Evolutionary conservation across 2,888 invertebrate genomes (phyloP), one percentile per base, ranked within the genome.

Genomic region (Lordiphosa andalusiaca): DNA sequence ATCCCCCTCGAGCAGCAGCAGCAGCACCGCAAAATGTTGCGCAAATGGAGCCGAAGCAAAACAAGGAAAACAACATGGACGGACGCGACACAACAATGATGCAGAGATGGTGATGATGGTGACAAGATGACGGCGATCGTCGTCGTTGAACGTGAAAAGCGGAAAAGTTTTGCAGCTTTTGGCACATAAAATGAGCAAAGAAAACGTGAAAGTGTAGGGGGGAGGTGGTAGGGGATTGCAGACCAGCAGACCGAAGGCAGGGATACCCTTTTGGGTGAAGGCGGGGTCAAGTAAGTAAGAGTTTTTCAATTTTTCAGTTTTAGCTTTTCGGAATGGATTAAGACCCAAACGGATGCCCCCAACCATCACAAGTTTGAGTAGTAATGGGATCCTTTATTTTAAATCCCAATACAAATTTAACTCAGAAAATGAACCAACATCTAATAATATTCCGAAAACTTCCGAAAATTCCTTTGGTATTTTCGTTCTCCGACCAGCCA

Each of bases 131-230:
- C 84, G 81, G 75, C 86, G 87, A 87, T 87, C 87, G 80, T 87
- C 87, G 84, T 85, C 88, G 87, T 88, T 88, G 88, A 88, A 88
- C 88, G 88, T 88, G 88, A 88, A 88, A 88, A 88, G 88, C 88
- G 88, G 88, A 88, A 88, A 88, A 88, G 74, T 88, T 86, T 88
- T 83, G 62, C 70, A 71, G 63, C 57, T 67, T 81, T 64, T 81
- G 82, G 71, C 72, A 75, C 83, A 83, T 66, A 73, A 80, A 72
- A 47, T 57, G 50, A 46, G 54, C 42, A 51, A 44, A 48, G 41
- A 41, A 23, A 49, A 44, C 16, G 36, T 9, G 12, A 23, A 13
- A 46, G 10, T 40, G n/a, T n/a, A 33, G 30, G 13, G 30, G 4
- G 1, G 9, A 10, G 30, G 37, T 21, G 41, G 50, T 39, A 46